Evolutionary conservation across 2,888 invertebrate species (phyloP).

Genomic region (Gymnocheta viridis): DNA sequence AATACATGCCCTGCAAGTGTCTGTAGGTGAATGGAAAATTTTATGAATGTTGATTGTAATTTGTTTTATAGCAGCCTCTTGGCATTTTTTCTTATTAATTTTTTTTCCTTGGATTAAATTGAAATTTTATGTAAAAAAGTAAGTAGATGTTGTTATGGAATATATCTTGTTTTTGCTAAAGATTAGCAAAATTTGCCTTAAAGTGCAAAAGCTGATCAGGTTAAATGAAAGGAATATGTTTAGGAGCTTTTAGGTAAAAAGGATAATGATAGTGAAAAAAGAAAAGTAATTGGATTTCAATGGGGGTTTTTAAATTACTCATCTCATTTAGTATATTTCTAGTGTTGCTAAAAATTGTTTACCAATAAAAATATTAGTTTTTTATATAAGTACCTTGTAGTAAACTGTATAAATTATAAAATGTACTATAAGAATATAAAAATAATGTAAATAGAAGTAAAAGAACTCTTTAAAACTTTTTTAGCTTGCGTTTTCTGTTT

Average conservation of each 20-base stretch:
- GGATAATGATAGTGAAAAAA: neutral
- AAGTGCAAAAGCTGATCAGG: constrained; percentile 32
- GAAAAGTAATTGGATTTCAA: neutral
- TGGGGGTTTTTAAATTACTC: neutral
- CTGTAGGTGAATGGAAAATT: constrained; percentile 32
- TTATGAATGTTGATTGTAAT: constrained; percentile 57
- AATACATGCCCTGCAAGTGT: neutral
- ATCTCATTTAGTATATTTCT: neutral
- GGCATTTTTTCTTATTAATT: neutral
- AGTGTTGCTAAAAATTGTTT: too few species aligned
- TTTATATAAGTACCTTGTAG: too few species aligned
- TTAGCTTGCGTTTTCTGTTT: too few species aligned
- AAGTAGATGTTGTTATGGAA: neutral
- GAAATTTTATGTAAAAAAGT: constrained; percentile 18
- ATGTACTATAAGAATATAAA: too few species aligned
- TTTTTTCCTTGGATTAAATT: constrained; percentile 5
- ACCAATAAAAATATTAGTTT: too few species aligned
- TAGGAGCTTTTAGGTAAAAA: neutral
- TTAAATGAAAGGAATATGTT: constrained; percentile 26
- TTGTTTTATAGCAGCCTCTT: constrained; percentile 31
- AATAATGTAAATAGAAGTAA: too few species aligned
- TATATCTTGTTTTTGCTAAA: constrained; percentile 13
- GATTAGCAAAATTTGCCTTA: constrained; percentile 57
- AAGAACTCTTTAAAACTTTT: too few species aligned
- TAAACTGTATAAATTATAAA: too few species aligned